A percentile compares a stretch with the other conserved stretches of the same genome.
Conservation (phyloP, 1,140 invertebrate species). For the Drosophila erecta region DNA sequence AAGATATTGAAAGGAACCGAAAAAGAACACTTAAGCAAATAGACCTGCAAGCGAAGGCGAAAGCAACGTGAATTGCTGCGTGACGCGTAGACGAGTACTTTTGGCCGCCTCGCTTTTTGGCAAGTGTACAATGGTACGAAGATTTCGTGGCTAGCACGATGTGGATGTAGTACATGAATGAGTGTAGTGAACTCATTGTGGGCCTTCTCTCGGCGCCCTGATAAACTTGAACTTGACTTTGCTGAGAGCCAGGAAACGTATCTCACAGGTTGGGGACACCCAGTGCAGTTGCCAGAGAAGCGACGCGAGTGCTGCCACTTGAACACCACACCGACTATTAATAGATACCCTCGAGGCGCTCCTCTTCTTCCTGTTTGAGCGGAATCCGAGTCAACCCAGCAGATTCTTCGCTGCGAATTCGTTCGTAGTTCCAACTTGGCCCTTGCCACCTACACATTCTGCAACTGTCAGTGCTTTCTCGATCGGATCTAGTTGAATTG, state of each 20-base stretch:
- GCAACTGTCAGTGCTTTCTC: constrained; percentile 10
- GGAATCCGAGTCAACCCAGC: constrained; percentile 54
- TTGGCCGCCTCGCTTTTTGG: constrained; percentile 47
- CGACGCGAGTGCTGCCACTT: constrained; percentile 1
- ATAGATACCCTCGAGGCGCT: constrained; percentile 44
- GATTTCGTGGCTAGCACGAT: constrained; percentile 1
- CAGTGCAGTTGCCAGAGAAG: constrained; percentile 45
- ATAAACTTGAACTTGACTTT: constrained; percentile 74
- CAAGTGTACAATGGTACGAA: constrained; percentile 47
- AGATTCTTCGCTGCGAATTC: constrained; percentile 31
- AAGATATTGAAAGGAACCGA: constrained; percentile 47
- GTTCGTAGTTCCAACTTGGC: constrained; percentile 42
- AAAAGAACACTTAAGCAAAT: constrained; percentile 77
- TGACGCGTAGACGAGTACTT: constrained; percentile 63
- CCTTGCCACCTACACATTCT: constrained; percentile 38
- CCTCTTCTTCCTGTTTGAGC: constrained; percentile 65
- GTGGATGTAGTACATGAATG: constrained; percentile 4
- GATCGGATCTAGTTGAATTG: neutral
- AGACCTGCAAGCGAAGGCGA: constrained; percentile 39
- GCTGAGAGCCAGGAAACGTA: constrained; percentile 42
- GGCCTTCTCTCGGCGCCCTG: constrained; percentile 8
- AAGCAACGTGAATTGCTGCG: constrained; percentile 45
- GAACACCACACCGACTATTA: constrained; percentile 37
- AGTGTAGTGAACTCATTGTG: constrained; percentile 36
- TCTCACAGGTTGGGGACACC: constrained; percentile 26